Evolutionary conservation across 2,113 vertebrate genomes (phyloP).

Genomic region (Megalops atlanticus): DNA sequence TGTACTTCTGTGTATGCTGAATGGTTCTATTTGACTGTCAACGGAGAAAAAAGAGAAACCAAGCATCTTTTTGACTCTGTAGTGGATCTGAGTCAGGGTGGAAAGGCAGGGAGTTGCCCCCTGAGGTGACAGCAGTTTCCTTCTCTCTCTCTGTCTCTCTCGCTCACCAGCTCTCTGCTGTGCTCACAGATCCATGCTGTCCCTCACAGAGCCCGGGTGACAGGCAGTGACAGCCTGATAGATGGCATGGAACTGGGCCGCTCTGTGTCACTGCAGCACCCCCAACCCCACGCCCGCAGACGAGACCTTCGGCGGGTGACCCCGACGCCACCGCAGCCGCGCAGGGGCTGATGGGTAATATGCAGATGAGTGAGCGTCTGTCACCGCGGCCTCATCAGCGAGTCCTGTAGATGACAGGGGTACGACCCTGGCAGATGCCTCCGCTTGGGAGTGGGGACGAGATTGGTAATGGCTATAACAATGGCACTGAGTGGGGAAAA

Average conservation of each 20-base stretch:
- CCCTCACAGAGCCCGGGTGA: conserved; percentile 47
- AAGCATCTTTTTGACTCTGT: no score
- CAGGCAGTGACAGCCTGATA: conserved; percentile 64
- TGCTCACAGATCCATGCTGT: conserved; percentile 64
- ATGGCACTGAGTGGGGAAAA: no score
- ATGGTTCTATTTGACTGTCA: no score
- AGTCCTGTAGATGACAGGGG: conserved; percentile 38
- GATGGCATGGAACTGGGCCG: conserved; percentile 59
- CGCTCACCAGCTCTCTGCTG: no score
- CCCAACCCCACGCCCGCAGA: conserved; percentile 12
- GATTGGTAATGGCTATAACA: no score
- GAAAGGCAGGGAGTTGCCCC: no score
- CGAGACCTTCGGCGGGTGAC: not conserved
- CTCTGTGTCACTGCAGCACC: conserved; percentile 46
- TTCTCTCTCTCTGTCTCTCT: no score
- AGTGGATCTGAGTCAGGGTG: no score
- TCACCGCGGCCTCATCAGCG: conserved; percentile 45
- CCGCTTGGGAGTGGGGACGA: no score
- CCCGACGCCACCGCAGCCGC: not conserved
- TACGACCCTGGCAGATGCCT: conserved; percentile 32
- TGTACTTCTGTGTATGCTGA: no score
- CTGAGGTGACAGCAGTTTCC: no score
- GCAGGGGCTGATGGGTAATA: conserved; percentile 42
- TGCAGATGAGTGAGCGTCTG: conserved; percentile 34
- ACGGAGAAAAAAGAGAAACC: no score